A percentile compares a stretch with the other conserved stretches of the same genome.
Evolutionary conservation across 1,140 invertebrate genomes (phyloP).

Genomic region (Euwallacea similis): DNA sequence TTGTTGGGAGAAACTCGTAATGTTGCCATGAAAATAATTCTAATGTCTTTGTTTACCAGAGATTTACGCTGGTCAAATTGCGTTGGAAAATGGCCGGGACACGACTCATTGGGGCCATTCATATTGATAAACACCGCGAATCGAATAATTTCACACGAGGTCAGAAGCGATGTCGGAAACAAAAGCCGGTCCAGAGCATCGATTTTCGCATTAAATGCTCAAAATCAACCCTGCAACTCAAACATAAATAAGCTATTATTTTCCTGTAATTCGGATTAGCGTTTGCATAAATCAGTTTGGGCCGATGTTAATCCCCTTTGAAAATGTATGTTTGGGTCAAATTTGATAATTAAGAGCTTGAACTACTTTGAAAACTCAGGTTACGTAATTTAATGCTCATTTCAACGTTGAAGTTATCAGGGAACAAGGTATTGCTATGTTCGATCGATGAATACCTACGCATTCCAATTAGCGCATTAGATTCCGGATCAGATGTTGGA

Average conservation of each 20-base stretch:
- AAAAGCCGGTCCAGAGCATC: constrained; percentile 14
- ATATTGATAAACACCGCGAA: constrained; percentile 18
- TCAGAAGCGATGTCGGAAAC: constrained; percentile 21
- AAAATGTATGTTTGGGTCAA: constrained; percentile 14
- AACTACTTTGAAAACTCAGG: neutral
- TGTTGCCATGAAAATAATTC: no score
- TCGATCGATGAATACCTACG: neutral
- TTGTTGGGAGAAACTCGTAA: no score
- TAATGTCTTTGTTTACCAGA: no score
- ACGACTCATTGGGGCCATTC: constrained; percentile 14
- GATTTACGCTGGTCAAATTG: neutral
- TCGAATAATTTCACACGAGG: constrained; percentile 19
- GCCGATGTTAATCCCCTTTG: constrained; percentile 8
- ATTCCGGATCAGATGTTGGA: neutral
- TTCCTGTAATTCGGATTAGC: constrained; percentile 20
- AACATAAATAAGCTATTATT: constrained; percentile 26
- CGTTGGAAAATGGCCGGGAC: neutral
- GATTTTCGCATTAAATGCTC: constrained; percentile 24
- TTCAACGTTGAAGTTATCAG: no score
- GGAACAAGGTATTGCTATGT: neutral
- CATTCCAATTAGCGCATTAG: constrained; percentile 2
- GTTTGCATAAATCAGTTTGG: constrained; percentile 19
- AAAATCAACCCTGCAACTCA: constrained; percentile 22
- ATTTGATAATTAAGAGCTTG: neutral
- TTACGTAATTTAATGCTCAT: neutral